Conservation (phyloP, 1,140 invertebrate genomes). For the Stegodyphus dumicola region DNA sequence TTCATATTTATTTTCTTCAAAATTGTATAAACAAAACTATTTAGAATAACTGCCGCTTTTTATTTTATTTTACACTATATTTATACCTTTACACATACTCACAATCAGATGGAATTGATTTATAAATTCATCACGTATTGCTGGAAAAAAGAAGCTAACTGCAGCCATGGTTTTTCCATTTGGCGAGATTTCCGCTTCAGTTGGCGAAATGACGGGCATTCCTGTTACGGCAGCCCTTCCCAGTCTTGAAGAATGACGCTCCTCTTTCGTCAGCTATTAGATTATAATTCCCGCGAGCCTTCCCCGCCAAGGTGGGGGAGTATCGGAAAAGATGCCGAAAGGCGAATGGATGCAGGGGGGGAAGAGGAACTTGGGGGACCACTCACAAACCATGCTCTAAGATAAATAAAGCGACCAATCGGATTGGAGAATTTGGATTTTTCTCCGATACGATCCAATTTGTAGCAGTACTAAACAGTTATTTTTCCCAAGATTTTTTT, state of each 20-base stretch:
- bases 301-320: slow-evolving; percentile 47
- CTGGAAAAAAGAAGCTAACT: too few species aligned
- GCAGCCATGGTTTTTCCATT: neutral
- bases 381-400: slow-evolving; percentile 3
- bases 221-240: slow-evolving; percentile 2
- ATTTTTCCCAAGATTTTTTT: too few species aligned
- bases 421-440: neutral
- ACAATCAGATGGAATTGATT: too few species aligned
- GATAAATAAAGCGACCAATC: slow-evolving; percentile 34
- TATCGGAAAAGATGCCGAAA: slow-evolving; percentile 59
- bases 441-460: too few species aligned
- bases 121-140: too few species aligned
- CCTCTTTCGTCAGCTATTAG: slow-evolving; percentile 60
- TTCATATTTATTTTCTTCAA: too few species aligned
- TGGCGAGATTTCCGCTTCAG: neutral
- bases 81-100: too few species aligned
- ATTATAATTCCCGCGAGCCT: slow-evolving; percentile 57
- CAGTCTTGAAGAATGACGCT: slow-evolving; percentile 58
- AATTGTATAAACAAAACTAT: too few species aligned
- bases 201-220: neutral
- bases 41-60: too few species aligned
- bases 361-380: neutral
- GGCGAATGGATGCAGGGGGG: neutral
- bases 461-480: too few species aligned
- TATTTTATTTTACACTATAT: too few species aligned